phyloP scores from a whole-genome alignment of 53 echinoderm and acorn worm genomes.

The Arbacia lixula region DNA sequence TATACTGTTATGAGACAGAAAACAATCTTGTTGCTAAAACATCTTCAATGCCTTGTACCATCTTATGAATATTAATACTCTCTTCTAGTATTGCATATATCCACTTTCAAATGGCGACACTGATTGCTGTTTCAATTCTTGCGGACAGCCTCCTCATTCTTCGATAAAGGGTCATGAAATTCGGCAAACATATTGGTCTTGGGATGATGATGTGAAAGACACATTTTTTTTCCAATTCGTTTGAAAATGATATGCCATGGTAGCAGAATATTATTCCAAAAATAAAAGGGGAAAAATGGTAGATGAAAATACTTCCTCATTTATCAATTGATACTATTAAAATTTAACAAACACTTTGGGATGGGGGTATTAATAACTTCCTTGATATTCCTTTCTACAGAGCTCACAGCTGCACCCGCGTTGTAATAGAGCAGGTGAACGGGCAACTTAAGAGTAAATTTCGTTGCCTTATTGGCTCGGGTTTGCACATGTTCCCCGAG shows the following conservation, averaged over 20 bases:
- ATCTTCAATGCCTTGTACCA: neutral
- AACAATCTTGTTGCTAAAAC: neutral
- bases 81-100: neutral
- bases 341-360: neutral
- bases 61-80: slow-evolving; percentile 4
- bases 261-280: neutral
- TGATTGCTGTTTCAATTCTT: neutral
- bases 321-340: neutral
- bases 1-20: neutral
- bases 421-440: slow-evolving; percentile 41
- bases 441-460: slow-evolving; percentile 50
- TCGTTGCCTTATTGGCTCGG: slow-evolving; percentile 26
- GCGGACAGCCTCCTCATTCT: no score
- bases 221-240: no score
- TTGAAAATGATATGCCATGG: no score
- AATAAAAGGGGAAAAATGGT: neutral
- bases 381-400: slow-evolving; percentile 3
- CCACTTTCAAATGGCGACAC: neutral
- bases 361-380: neutral
- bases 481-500: slow-evolving; percentile 22
- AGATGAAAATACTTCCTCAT: no score
- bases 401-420: slow-evolving; percentile 51
- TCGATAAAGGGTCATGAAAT: no score
- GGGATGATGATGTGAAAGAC: no score
- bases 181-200: no score